Evolutionary conservation across 2,888 invertebrate species (phyloP).

Genomic region (Geophilus truncorum): DNA sequence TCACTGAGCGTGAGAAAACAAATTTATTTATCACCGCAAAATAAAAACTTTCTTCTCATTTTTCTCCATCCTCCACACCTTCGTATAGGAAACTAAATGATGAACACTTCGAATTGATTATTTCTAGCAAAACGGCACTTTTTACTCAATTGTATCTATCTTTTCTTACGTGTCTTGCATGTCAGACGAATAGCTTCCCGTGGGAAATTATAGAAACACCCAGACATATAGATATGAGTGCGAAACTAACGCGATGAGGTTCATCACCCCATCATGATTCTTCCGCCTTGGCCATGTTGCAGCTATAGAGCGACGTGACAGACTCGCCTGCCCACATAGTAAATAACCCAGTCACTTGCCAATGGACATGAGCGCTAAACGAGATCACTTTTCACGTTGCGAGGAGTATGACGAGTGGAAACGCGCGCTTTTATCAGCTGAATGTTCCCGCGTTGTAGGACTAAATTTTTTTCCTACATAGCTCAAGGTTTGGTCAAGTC

Average conservation of each 20-base stretch:
- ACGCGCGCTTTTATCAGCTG: background rate
- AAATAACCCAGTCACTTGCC: background rate
- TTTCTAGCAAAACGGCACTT: too few relatives aligned
- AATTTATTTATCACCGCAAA: conserved; percentile 3
- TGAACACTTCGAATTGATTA: too few relatives aligned
- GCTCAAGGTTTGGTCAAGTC: background rate
- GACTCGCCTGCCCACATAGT: background rate
- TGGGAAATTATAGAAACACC: background rate
- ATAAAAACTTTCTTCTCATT: background rate
- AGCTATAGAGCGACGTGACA: background rate
- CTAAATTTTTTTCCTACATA: background rate
- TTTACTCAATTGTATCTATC: too few relatives aligned
- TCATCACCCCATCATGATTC: background rate
- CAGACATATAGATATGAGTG: background rate
- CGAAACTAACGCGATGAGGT: background rate
- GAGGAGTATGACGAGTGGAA: background rate
- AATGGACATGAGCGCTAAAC: too few relatives aligned
- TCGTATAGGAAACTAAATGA: too few relatives aligned
- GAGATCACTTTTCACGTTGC: background rate
- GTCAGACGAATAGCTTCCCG: background rate
- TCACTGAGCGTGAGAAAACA: conserved; percentile 2
- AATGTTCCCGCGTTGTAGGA: background rate
- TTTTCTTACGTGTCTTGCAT: too few relatives aligned
- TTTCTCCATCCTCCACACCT: background rate
- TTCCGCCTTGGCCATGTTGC: background rate